Evolutionary conservation across 1,140 invertebrate species (phyloP), one percentile per base, ranked within the genome.

Genomic region (Drosophila ananassae): DNA sequence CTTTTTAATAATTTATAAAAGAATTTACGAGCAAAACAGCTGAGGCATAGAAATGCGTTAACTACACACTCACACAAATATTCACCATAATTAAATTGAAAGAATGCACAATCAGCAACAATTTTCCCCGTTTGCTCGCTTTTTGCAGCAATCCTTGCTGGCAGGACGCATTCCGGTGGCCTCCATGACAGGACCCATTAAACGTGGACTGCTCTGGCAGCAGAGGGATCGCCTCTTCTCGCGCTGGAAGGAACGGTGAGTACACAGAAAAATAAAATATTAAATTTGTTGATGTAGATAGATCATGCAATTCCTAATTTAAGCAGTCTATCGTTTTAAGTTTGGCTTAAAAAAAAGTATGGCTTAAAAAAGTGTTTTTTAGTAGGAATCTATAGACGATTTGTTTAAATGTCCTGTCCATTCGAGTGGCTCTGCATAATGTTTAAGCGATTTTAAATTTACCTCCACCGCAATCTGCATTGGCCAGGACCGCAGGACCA

Each of bases 211-310:
- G 13, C 90, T 95, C 39, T 95, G 94, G 93, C 94, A 95, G 89
- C 95, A 95, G 79, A 91, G 94, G 56, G 94, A 95, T 89, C 93
- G 94, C 72, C 92, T 95, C 32, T 95, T 95, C 87, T 95, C 94
- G 24, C 90, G 95, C 55, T 95, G 95, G 95, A 95, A 95, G 85
- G 95, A 95, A 87, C 92, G 95, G 61, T 92, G 58, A 78, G 80
- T 34, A 57, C 52, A 73, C 48, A 59, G 34, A 10, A 12, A 2
- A 12, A 6, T 21, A 21, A n/a, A 0, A 0, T 37, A 1, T 1
- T 37, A 2, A 2, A 24, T 34, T 9, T 24, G 2, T 25, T 3
- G 7, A 1, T 28, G 5, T 28, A 28, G 6, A 28, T 28, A 28
- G 5, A 6, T 7, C 5, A 28, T 28, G 5, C 0, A 28, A 28